Conservation (phyloP, 2,797 vertebrate genomes). For the Poecilia picta region DNA sequence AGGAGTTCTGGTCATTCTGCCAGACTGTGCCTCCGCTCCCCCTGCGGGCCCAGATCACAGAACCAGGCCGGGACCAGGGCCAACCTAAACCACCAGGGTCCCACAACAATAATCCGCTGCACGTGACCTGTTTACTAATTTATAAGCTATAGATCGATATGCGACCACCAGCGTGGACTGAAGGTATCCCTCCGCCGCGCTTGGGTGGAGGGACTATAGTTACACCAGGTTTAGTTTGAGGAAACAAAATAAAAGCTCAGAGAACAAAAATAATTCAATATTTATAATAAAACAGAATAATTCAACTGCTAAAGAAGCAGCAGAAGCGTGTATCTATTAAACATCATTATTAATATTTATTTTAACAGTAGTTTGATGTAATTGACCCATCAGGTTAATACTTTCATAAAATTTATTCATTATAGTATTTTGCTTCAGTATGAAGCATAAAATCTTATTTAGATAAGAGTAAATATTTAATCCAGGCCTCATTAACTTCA, state of each 20-base stretch:
- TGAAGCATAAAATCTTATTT: background rate
- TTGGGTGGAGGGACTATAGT: slow-evolving; percentile 2
- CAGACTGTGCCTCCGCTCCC: too few relatives aligned
- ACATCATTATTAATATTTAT: background rate
- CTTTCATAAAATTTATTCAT: background rate
- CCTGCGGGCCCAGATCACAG: background rate
- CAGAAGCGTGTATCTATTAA: background rate
- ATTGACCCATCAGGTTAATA: background rate
- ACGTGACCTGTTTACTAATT: slow-evolving; percentile 25
- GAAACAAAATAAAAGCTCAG: background rate
- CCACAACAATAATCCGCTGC: background rate
- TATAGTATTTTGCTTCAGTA: background rate
- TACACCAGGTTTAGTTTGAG: background rate
- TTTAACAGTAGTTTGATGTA: background rate
- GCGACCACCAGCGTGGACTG: slow-evolving; percentile 1
- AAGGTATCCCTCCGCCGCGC: slow-evolving; percentile 8
- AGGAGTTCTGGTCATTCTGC: background rate
- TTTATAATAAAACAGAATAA: background rate
- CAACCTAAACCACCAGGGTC: background rate
- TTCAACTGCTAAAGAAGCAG: background rate
- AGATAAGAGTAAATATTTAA: background rate
- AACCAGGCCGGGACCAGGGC: background rate
- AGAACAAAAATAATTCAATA: background rate
- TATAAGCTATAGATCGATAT: slow-evolving; percentile 2
- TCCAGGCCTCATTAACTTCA: background rate